phyloP scores from a whole-genome alignment of 2,113 vertebrate genomes.

The Actinemys pallida region DNA sequence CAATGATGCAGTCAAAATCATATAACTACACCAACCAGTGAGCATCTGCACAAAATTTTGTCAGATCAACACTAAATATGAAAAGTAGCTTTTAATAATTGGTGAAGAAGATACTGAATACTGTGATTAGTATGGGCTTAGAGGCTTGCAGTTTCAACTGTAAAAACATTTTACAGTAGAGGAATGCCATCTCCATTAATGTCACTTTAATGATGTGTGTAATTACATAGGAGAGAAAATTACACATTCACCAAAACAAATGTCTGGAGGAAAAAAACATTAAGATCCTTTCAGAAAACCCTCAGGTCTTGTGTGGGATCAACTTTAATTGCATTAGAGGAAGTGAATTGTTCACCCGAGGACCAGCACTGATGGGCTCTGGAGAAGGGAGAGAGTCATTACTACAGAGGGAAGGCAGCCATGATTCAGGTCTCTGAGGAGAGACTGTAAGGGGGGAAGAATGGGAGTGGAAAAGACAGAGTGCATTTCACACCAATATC shows the following conservation, averaged over 20 bases:
- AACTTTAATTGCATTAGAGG: neutral
- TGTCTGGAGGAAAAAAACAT: neutral
- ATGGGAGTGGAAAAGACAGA: neutral
- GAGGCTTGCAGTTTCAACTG: neutral
- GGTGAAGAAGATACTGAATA: neutral
- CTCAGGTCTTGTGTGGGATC: neutral
- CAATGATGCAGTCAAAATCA: neutral
- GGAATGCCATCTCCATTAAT: neutral
- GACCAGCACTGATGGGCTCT: neutral
- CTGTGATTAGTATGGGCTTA: neutral
- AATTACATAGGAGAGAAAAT: neutral
- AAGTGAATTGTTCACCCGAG: neutral
- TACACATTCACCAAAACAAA: neutral
- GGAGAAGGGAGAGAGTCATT: neutral
- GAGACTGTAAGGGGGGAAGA: neutral
- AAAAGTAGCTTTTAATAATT: neutral
- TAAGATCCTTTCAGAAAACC: neutral
- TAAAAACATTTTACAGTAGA: neutral
- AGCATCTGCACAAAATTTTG: neutral
- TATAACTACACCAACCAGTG: neutral
- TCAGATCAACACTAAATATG: neutral
- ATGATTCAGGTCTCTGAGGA: neutral
- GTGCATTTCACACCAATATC: neutral
- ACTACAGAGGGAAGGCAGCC: neutral
- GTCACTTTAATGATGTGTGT: neutral